Conservation (phyloP, 2,797 vertebrate species). For the Neostethus bicornis region DNA sequence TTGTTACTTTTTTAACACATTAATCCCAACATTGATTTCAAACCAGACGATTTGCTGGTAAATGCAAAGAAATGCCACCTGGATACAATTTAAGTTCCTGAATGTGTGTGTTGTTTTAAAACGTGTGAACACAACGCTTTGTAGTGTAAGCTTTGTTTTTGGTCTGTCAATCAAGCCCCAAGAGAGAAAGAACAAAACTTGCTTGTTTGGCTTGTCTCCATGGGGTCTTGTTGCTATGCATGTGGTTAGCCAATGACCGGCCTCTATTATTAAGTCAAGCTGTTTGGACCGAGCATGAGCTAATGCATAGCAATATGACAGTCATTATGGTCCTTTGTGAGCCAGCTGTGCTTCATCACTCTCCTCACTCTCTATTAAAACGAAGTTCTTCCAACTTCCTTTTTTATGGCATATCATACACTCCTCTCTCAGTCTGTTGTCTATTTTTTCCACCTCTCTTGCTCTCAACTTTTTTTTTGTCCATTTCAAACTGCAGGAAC, state of each 20-base stretch:
- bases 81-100: background rate
- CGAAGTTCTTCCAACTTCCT: constrained; percentile 40
- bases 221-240: constrained; percentile 64
- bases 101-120: background rate
- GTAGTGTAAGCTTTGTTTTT: background rate
- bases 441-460: background rate
- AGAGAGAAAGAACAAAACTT: constrained; percentile 23
- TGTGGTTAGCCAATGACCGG: constrained; percentile 51
- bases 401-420: constrained; percentile 19
- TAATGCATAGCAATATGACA: constrained; percentile 69
- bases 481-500: constrained; percentile 32
- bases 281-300: constrained; percentile 63
- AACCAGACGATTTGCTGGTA: background rate
- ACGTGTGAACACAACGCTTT: constrained; percentile 3
- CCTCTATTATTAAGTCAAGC: constrained; percentile 62
- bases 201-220: constrained; percentile 62
- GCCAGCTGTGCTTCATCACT: constrained; percentile 53
- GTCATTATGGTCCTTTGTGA: constrained; percentile 61
- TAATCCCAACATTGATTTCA: too few relatives aligned
- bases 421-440: constrained; percentile 12
- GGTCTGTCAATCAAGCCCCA: constrained; percentile 46
- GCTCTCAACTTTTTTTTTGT: constrained; percentile 17
- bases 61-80: background rate
- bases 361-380: constrained; percentile 32
- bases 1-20: too few relatives aligned